Percentiles rank a stretch among this genome's conserved stretches.
Evolutionary conservation across 2,113 vertebrate genomes (phyloP).

Genomic region (Centropus bengalensis): DNA sequence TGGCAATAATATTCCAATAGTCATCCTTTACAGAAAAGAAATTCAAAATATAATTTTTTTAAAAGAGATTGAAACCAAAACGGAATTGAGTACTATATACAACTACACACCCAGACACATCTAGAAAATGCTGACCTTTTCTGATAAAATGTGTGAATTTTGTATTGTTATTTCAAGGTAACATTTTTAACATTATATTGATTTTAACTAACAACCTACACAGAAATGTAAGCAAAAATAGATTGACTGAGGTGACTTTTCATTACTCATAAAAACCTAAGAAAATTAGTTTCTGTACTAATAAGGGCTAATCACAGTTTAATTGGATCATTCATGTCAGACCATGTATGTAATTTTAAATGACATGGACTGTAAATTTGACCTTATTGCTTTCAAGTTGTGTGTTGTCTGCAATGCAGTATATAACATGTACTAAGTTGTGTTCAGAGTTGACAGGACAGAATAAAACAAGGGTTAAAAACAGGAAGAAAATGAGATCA

Average conservation of each 20-base stretch:
- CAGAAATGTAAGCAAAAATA: background rate
- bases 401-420: background rate
- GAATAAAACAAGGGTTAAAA: background rate
- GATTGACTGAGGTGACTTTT: fast-evolving
- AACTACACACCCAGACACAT: background rate
- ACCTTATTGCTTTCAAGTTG: background rate
- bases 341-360: background rate
- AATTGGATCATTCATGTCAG: background rate
- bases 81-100: background rate
- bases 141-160: background rate
- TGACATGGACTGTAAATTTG: background rate
- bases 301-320: background rate
- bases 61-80: background rate
- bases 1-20: background rate
- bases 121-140: background rate
- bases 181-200: background rate
- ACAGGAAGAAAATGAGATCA: background rate
- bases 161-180: fast-evolving
- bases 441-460: background rate
- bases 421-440: background rate
- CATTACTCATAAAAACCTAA: fast-evolving
- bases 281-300: background rate
- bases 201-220: background rate
- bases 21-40: background rate
- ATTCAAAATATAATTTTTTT: background rate